Base-by-base conservation (phyloP, 2,888 invertebrate genomes). In the Xanthorhoe designata region DNA sequence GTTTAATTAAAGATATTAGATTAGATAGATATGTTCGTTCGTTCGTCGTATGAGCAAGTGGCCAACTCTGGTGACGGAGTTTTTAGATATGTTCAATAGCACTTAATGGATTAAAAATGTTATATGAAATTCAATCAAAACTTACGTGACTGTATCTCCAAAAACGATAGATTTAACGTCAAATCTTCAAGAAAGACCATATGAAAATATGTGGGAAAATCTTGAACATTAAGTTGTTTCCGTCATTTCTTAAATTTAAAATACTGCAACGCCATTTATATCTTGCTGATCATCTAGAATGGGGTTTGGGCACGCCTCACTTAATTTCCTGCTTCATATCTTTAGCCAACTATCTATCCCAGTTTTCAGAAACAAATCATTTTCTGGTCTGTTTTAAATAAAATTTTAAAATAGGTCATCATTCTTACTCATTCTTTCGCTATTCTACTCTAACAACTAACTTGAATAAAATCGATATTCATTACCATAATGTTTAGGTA, bases 311-410 rank as follows among this genome's bases (percentile, higher is more conserved):
- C 29, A 51, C 29, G 52, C 47, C 2, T 47, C 32, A 19, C 64
- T 59, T 54, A 54, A 64, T 64, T 54, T 64, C 53, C 60, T 55
- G 38, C 51, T 51, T 18, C 18, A 38, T 49, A 59, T 54, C 49
- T 60, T 52, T 42, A 47, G 18, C 45, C 49, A 47, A 18, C 54
- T 50, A n/a, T 45, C 32, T 51, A n/a, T 45, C 32, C 45, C 19
- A 57, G 29, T 17, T 51, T 38, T 35, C 42, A 49, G 19, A 18
- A 18, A 50, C 52, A 15, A 15, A 53, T 35, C 19, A 24, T 53
- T 49, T 45, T 57, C 17, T 52, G 29, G 38, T 35, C 19, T 50
- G 38, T 35, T 15, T 50, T 9, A 59, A 4, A 59, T 52, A 42
- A 18, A 38, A 1, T 49, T 7, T 50, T 50, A 18, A 32, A 18